Evolutionary conservation across 2,113 vertebrate species (phyloP), one percentile per base, ranked within the genome.

Genomic region (Scatophagus argus): DNA sequence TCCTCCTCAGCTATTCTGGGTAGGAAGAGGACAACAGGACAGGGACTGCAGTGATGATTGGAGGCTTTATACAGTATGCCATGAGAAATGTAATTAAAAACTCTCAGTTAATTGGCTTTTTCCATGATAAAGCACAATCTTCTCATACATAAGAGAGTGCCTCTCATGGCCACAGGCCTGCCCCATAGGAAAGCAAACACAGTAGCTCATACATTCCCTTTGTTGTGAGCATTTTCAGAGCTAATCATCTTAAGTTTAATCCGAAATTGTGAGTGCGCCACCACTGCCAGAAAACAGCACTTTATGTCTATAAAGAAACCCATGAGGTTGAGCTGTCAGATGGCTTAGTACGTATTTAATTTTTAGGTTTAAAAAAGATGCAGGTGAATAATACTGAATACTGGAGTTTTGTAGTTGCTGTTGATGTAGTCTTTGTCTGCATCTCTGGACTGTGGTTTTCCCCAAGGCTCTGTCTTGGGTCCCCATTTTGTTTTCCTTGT

Each of bases 61-160:
- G 86, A 86, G 54, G 87, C 86, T 79, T 66, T 59, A 34, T 59
- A 81, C 73, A 76, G 72, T 59, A 78, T 36, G 77, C 76, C 59
- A 82, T 63, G 75, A 84, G 79, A 91, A 85, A 87, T 89, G 87
- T 91, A 91, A 93, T 94, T 92, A 93, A 89, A 86, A 88, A 83
- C 83, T 67, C 68, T 17, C 75, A 84, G 86, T 91, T 92, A 91
- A 93, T 92, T 93, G 88, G 88, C 83, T 90, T 92, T 90, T 90
- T 93, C 85, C 86, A 92, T 82, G 88, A 90, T 89, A 93, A 92
- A 90, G 85, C 87, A 86, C 78, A 85, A 89, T 90, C 85, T 82
- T 82, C 82, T 90, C 89, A 87, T 88, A 81, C 85, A 83, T 89
- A 78, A 85, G 82, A 72, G 69, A 86, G 79, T 75, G 77, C 54